A percentile compares a stretch with the other conserved stretches of the same genome.
Conservation (phyloP, 2,888 invertebrate species). For the Apoda limacodes region DNA sequence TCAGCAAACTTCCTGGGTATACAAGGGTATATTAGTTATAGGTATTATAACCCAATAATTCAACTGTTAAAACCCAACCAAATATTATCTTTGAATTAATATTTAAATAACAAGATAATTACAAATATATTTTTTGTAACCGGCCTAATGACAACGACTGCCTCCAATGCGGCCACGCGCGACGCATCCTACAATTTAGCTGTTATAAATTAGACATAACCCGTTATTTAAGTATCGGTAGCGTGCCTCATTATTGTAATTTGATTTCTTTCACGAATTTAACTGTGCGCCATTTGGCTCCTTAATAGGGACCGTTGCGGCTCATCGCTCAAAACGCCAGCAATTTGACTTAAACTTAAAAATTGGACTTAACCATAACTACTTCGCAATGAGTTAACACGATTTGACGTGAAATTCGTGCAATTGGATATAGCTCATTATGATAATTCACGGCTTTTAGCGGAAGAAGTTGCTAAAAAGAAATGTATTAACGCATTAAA, state of each 20-base stretch:
- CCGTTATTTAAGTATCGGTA: conserved; percentile 60
- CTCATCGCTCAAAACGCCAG: conserved; percentile 42
- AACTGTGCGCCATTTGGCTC: conserved; percentile 51
- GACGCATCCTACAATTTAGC: conserved; percentile 57
- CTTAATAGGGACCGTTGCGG: conserved; percentile 44
- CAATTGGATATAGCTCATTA: conserved; percentile 61
- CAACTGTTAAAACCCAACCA: too few relatives aligned
- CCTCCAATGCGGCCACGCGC: conserved; percentile 38
- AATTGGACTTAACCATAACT: conserved; percentile 41
- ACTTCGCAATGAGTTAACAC: conserved; percentile 43
- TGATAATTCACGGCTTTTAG: conserved; percentile 47
- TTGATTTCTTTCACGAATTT: conserved; percentile 57
- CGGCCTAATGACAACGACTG: conserved; percentile 38
- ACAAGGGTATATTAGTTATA: too few relatives aligned
- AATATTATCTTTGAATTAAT: too few relatives aligned
- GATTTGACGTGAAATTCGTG: conserved; percentile 59
- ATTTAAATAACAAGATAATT: too few relatives aligned
- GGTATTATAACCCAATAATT: too few relatives aligned
- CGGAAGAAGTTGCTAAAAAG: too few relatives aligned
- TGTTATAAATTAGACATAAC: conserved; percentile 61
- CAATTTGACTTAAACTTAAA: conserved; percentile 43
- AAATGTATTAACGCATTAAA: too few relatives aligned
- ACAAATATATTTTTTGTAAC: too few relatives aligned
- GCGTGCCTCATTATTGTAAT: conserved; percentile 65
- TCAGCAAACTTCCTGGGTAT: too few relatives aligned